Conservation (phyloP, 2,113 vertebrate genomes). For the Osmerus eperlanus region DNA sequence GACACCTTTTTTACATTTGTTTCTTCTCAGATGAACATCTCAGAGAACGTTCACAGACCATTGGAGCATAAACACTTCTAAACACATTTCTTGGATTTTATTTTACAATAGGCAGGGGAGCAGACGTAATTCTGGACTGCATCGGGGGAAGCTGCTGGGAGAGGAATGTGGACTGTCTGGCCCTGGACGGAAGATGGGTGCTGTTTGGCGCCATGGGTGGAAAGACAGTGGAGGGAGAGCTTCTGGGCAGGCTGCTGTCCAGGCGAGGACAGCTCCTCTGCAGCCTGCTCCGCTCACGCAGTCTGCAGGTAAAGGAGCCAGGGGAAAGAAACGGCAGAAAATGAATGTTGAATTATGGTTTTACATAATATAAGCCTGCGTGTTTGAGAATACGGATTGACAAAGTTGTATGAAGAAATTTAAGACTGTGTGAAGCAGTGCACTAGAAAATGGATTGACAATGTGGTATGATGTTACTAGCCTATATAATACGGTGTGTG, state of each 20-base stretch:
- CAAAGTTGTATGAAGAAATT: no score
- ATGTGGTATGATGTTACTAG: no score
- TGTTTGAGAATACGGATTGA: neutral
- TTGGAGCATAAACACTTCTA: no score
- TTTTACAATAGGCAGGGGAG: slow-evolving; percentile 73
- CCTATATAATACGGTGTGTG: no score
- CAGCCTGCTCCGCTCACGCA: slow-evolving; percentile 74
- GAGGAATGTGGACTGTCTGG: slow-evolving; percentile 77
- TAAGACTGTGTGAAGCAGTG: no score
- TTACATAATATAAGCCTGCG: neutral
- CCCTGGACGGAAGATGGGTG: slow-evolving; percentile 79
- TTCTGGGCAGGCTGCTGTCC: slow-evolving; percentile 76
- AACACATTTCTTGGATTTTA: no score
- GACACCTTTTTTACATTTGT: no score
- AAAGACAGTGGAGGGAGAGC: slow-evolving; percentile 69
- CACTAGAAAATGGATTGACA: no score
- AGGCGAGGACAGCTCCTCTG: slow-evolving; percentile 78
- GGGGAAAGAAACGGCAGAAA: neutral
- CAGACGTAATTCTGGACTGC: slow-evolving; percentile 82
- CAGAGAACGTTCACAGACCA: no score
- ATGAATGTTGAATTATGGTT: neutral
- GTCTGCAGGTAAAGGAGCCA: slow-evolving; percentile 67
- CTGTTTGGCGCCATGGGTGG: slow-evolving; percentile 80
- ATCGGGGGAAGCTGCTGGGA: slow-evolving; percentile 78
- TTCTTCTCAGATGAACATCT: no score